A percentile compares a stretch with the other conserved stretches of the same genome.
Evolutionary conservation across 2,888 invertebrate genomes (phyloP).

Genomic region (Drosophila robusta): DNA sequence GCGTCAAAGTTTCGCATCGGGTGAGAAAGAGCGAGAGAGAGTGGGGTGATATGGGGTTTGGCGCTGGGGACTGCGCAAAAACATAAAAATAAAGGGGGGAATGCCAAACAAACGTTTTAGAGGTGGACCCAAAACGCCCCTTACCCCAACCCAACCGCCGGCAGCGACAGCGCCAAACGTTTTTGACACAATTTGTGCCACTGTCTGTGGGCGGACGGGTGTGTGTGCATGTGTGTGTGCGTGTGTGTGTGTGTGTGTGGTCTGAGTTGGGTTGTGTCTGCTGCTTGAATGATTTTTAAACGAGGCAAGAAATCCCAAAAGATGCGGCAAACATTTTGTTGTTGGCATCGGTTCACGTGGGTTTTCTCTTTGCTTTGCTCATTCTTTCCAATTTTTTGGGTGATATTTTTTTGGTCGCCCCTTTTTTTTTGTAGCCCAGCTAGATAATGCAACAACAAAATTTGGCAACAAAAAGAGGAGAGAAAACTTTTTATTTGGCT

Average conservation of each 20-base stretch:
- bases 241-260: constrained; percentile 21
- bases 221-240: not conserved
- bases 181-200: constrained; percentile 80
- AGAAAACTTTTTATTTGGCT: constrained; percentile 56
- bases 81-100: constrained; percentile 73
- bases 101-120: constrained; percentile 74
- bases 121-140: constrained; percentile 36
- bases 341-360: constrained; percentile 76
- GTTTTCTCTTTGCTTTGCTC: constrained; percentile 33
- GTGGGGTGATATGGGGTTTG: not conserved
- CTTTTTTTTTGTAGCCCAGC: constrained; percentile 34
- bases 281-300: constrained; percentile 84
- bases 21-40: not conserved
- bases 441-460: constrained; percentile 75
- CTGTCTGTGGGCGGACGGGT: constrained; percentile 60
- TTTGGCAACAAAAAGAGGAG: constrained; percentile 29
- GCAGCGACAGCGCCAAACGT: constrained; percentile 62
- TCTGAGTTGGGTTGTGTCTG: constrained; percentile 73
- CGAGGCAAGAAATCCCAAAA: constrained; percentile 83
- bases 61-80: constrained; percentile 65
- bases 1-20: constrained; percentile 69
- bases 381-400: constrained; percentile 38
- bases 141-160: constrained; percentile 12
- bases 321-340: constrained; percentile 79
- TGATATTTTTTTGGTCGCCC: constrained; percentile 23